Base-by-base conservation (phyloP, 2,797 vertebrate genomes). In the Danionella dracula region DNA sequence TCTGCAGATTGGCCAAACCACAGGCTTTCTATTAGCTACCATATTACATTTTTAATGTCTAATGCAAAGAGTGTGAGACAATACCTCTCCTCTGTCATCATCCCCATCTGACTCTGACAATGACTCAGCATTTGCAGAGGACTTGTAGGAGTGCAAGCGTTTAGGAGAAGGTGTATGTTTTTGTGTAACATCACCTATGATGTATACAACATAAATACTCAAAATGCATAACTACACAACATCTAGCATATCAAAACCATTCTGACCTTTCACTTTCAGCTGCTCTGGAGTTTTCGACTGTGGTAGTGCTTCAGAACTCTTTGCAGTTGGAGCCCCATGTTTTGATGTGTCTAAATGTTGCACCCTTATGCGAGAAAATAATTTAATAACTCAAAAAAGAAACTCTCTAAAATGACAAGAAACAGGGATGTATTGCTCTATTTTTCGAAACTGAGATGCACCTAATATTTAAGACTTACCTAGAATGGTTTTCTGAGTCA, bases 71-170 rank as follows among this genome's bases (percentile, higher is more conserved):
- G 29, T 31, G 5, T 16, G 2, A 20, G 21, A 10, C 10, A 4
- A 15, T 53, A 97, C 97, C 92, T 98, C 95, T 72, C 83, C 88
- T 69, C 89, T 90, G 12, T 93, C 89, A 48, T 96, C 92, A 1
- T 94, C 96, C 0, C 93, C 95, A 35, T 98, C 97, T 0, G 97
- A 99, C 68, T 98, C 96, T 0, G 95, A 97, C 57, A 91, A 91
- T 0, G 96, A 98, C 21, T 94, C 86, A 1, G 91, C 89, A 38
- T 88, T 87, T 0, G 90, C 84, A 49, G 93, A 88, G 6, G 93
- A 87, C 12, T 94, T 96, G n/a, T 93, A 86, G 48, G 91, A 85
- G 0, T 91, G 90, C 31, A 90, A 89, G 55, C 94, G 93, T 38
- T 96, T 97, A 1, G 94, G 90, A 4, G 95, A 97, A 0, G 93